Conservation (phyloP, 2,113 vertebrate species). For the Myrmophylax atrothorax region DNA sequence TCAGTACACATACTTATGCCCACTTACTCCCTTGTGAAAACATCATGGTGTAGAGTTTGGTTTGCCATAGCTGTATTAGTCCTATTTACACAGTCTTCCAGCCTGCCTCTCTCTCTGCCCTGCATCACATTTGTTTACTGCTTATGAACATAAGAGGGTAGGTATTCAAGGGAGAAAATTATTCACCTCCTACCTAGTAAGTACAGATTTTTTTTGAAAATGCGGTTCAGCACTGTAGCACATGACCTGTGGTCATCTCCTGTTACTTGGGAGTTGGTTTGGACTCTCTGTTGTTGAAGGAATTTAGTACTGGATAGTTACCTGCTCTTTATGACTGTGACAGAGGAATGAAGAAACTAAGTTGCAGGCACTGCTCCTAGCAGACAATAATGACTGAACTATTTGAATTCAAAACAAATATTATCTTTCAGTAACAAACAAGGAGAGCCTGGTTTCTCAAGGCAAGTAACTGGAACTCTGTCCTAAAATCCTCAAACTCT, state of each 20-base stretch:
- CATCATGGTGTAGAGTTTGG: not conserved
- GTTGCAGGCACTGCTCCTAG: not conserved
- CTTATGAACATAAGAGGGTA: not conserved
- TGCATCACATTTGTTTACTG: not conserved
- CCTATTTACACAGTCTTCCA: not conserved
- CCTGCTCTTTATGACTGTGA: not conserved
- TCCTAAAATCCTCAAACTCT: not conserved
- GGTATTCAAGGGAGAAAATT: not conserved
- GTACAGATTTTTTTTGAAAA: not conserved
- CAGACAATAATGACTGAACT: not conserved
- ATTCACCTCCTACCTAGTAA: not conserved
- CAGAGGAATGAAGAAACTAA: not conserved
- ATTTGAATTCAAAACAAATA: not conserved
- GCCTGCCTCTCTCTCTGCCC: not conserved
- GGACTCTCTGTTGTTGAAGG: not conserved
- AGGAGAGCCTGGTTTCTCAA: not conserved
- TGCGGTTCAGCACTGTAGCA: not conserved
- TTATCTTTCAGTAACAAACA: not conserved
- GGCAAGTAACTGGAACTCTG: not conserved
- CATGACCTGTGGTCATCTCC: not conserved
- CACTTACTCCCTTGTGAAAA: not conserved
- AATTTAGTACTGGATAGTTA: not conserved
- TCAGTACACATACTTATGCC: not conserved
- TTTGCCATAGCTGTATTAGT: not conserved
- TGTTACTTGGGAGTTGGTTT: not conserved